Evolutionary conservation across 2,888 invertebrate genomes (phyloP).

Genomic region (Balanococcus diminutus): DNA sequence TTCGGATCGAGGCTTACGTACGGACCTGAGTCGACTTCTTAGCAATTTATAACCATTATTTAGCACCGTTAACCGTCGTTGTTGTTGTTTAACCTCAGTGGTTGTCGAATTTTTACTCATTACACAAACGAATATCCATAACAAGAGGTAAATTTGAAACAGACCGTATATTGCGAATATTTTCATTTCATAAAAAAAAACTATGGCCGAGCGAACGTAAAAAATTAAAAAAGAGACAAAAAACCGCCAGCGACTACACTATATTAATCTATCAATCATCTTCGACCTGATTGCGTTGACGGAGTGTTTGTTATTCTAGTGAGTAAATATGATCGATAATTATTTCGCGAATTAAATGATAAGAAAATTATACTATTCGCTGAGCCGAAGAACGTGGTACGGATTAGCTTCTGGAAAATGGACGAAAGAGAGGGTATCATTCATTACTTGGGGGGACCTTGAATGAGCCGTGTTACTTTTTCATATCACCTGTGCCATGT

Average conservation of each 20-base stretch:
- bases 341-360: slow-evolving; percentile 40
- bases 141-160: slow-evolving; percentile 17
- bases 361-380: background rate
- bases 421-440: slow-evolving; percentile 39
- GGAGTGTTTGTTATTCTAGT: background rate
- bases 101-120: slow-evolving; percentile 14
- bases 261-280: slow-evolving; percentile 28
- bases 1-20: slow-evolving; percentile 34
- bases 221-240: background rate
- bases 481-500: slow-evolving; percentile 20
- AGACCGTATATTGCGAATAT: background rate
- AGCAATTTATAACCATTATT: slow-evolving; percentile 49
- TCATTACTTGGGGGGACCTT: slow-evolving; percentile 44
- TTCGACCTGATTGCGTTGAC: background rate
- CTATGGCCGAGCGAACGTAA: background rate
- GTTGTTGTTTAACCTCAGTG: background rate
- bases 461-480: slow-evolving; percentile 42
- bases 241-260: background rate
- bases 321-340: slow-evolving; percentile 44
- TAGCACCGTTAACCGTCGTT: slow-evolving; percentile 31
- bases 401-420: slow-evolving; percentile 43
- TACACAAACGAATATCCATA: slow-evolving; percentile 25
- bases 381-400: slow-evolving; percentile 16
- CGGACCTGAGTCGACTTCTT: slow-evolving; percentile 39
- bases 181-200: slow-evolving; percentile 43